These are phyloP conservation scores for Hypena proboscidalis DNA, from an alignment of 2,888 invertebrate species.

Conservation along the genomic window DNA sequence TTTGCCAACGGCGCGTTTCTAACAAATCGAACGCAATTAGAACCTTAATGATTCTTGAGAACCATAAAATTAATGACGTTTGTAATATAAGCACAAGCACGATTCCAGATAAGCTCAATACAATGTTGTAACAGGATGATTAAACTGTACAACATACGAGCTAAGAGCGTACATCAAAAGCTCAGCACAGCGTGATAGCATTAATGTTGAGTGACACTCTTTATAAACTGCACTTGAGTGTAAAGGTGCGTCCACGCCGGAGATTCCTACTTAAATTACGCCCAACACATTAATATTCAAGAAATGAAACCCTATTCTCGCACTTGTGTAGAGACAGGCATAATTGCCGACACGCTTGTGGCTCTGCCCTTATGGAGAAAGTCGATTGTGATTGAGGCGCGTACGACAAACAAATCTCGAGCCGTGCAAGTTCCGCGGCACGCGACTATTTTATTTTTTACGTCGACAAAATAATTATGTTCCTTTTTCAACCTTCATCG, in stretches of 20 bases:
- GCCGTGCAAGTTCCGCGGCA: conserved; percentile 51
- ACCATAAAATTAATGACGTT: conserved; percentile 17
- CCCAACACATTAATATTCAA: conserved; percentile 14
- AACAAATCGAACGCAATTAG: conserved; percentile 2
- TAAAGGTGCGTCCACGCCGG: conserved; percentile 19
- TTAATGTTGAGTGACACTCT: conserved; percentile 37
- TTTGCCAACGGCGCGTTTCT: not conserved
- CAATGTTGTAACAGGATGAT: conserved; percentile 34
- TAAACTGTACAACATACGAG: conserved; percentile 31
- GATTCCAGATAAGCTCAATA: conserved; percentile 27
- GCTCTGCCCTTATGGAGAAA: conserved; percentile 76
- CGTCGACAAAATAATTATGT: conserved; percentile 38
- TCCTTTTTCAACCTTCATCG: conserved; percentile 48
- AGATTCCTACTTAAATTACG: conserved; percentile 15
- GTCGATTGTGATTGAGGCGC: conserved; percentile 71
- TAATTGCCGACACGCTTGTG: conserved; percentile 46
- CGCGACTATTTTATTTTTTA: conserved; percentile 60
- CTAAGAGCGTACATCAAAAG: conserved; percentile 33
- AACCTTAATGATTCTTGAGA: not conserved
- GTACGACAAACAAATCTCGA: conserved; percentile 62
- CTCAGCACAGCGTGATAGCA: conserved; percentile 31
- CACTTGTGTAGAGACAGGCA: conserved; percentile 13
- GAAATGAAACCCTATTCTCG: conserved; percentile 25
- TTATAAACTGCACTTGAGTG: conserved; percentile 33
- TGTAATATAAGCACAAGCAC: conserved; percentile 16